These are phyloP conservation scores for Colius striatus DNA, from an alignment of 2,113 vertebrate species.

Conservation along the genomic window DNA sequence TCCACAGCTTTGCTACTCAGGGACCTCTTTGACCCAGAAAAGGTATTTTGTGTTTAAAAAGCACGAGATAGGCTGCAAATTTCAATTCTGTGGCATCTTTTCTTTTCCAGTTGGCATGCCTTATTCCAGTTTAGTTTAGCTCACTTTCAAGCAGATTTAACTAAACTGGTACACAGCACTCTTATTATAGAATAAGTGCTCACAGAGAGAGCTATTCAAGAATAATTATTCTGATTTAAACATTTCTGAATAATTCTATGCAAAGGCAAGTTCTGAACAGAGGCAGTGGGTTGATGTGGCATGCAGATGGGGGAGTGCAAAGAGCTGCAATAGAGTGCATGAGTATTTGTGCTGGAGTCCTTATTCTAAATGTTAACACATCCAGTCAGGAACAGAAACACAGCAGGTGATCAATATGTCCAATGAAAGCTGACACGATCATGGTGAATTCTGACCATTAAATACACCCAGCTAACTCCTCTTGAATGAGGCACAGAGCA, in stretches of 20 bases:
- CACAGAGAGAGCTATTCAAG: constrained; percentile 52
- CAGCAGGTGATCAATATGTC: neutral
- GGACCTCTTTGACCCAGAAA: constrained; percentile 36
- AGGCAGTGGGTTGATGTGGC: constrained; percentile 9
- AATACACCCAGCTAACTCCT: neutral
- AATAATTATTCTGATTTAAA: constrained; percentile 70
- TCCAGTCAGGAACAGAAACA: neutral
- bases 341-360: neutral
- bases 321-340: neutral
- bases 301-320: constrained; percentile 20
- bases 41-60: constrained; percentile 39
- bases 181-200: constrained; percentile 61
- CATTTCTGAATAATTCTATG: constrained; percentile 54
- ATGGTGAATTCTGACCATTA: neutral
- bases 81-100: constrained; percentile 36
- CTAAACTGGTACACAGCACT: constrained; percentile 61
- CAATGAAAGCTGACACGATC: neutral
- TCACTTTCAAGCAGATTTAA: constrained; percentile 66
- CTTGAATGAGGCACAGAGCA: neutral
- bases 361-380: neutral
- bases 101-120: constrained; percentile 20
- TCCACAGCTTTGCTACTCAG: neutral
- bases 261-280: constrained; percentile 6
- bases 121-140: constrained; percentile 55
- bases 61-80: constrained; percentile 18